Conservation (phyloP, 2,113 vertebrate genomes). For the Mobula hypostoma region DNA sequence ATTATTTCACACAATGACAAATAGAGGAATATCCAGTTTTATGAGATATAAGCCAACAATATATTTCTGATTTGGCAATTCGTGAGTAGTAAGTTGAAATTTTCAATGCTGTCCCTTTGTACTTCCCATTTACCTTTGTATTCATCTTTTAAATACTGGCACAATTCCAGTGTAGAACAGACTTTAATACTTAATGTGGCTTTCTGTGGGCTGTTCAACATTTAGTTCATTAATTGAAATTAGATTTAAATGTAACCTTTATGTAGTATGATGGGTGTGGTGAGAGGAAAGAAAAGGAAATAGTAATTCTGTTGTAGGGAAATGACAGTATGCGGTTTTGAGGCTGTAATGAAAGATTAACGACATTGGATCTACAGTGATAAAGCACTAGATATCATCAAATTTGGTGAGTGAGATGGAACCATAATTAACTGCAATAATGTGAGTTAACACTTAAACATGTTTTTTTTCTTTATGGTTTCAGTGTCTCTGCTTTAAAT, state of each 20-base stretch:
- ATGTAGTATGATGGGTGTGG: too few species aligned
- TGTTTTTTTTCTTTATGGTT: neutral
- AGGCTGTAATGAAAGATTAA: neutral
- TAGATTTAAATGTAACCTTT: neutral
- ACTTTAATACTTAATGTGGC: constrained; percentile 2
- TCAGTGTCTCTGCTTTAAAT: neutral
- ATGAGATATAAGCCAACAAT: neutral
- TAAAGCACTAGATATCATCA: neutral
- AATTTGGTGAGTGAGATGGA: neutral
- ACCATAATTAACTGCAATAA: neutral
- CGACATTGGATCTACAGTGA: neutral
- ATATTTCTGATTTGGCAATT: neutral
- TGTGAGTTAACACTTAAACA: neutral
- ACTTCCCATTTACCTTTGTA: neutral
- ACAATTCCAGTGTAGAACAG: neutral
- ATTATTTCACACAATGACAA: constrained; percentile 3
- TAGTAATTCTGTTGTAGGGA: neutral
- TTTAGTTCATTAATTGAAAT: neutral
- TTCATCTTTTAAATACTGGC: neutral
- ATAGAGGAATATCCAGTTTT: neutral
- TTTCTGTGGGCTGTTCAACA: neutral
- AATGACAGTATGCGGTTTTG: neutral
- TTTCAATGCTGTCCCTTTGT: neutral
- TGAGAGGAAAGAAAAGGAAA: neutral
- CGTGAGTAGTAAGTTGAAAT: neutral